Conservation (phyloP, 2,113 vertebrate species). For the Forbesichthys papilliferus region DNA sequence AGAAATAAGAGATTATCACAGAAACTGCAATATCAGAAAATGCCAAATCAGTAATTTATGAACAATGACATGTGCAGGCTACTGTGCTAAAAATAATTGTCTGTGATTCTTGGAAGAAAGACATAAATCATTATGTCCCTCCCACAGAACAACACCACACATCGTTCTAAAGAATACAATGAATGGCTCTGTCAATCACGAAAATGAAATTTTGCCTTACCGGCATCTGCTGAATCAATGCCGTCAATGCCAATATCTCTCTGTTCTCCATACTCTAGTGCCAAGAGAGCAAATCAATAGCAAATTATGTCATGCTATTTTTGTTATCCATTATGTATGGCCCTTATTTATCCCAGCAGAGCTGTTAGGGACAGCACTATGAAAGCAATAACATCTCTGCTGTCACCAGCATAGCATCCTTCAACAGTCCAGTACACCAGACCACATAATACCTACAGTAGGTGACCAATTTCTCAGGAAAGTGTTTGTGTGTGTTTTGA, state of each 20-base stretch:
- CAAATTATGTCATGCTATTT: slow-evolving; percentile 76
- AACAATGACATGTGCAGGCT: not conserved
- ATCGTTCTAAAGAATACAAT: slow-evolving; percentile 43
- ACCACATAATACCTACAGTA: no score
- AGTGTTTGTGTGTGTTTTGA: no score
- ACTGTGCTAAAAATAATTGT: slow-evolving; percentile 24
- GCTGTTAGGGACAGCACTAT: slow-evolving; percentile 16
- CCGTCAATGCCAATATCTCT: slow-evolving; percentile 64
- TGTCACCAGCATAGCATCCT: not conserved
- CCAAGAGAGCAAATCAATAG: slow-evolving; percentile 68
- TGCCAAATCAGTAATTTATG: not conserved
- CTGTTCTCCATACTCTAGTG: slow-evolving; percentile 50
- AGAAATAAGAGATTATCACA: not conserved
- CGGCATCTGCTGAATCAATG: slow-evolving; percentile 25
- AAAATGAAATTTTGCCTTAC: slow-evolving; percentile 58
- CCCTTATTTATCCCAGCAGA: slow-evolving; percentile 57
- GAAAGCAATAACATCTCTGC: slow-evolving; percentile 10
- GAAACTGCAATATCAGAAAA: not conserved
- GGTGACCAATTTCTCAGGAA: no score
- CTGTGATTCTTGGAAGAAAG: slow-evolving; percentile 36
- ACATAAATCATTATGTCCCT: not conserved
- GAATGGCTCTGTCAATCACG: slow-evolving; percentile 36
- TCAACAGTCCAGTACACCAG: slow-evolving; percentile 8
- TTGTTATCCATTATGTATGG: slow-evolving; percentile 60
- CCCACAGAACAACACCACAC: slow-evolving; percentile 47